Conservation (phyloP, 2,888 invertebrate species). For the Sminthurinus aureus region DNA sequence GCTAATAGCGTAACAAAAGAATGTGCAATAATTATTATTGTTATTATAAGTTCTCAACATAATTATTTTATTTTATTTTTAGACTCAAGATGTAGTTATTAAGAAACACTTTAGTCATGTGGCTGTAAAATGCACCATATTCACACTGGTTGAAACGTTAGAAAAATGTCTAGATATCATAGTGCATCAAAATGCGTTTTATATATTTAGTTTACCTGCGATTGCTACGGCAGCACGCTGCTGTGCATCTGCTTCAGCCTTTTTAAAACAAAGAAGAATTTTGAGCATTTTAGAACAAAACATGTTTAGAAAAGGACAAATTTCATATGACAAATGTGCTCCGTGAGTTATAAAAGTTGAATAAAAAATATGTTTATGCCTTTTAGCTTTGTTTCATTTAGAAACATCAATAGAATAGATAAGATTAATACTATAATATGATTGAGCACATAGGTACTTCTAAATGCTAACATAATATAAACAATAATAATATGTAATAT, state of each 20-base stretch:
- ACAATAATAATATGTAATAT: too few species aligned
- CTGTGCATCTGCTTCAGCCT: conserved; percentile 30
- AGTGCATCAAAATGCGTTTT: too few species aligned
- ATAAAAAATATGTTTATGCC: too few species aligned
- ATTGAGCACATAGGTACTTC: neutral
- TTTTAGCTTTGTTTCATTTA: too few species aligned
- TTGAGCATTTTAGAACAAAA: too few species aligned
- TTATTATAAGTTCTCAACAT: too few species aligned
- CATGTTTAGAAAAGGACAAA: too few species aligned
- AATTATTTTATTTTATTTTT: too few species aligned
- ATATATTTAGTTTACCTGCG: neutral
- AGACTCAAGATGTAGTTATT: too few species aligned
- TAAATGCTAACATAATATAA: neutral
- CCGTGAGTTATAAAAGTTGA: too few species aligned
- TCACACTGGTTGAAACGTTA: too few species aligned
- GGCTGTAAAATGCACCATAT: neutral
- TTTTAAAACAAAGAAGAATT: neutral
- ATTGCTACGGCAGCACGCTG: neutral
- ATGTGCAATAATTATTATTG: neutral
- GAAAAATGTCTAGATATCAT: neutral
- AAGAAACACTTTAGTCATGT: neutral
- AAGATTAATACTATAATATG: neutral
- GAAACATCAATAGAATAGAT: neutral
- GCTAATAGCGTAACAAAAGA: conserved; percentile 31
- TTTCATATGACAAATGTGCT: too few species aligned